Evolutionary conservation across 2,113 vertebrate species (phyloP), one percentile per base, ranked within the genome.

Genomic region (Prionailurus viverrinus): DNA sequence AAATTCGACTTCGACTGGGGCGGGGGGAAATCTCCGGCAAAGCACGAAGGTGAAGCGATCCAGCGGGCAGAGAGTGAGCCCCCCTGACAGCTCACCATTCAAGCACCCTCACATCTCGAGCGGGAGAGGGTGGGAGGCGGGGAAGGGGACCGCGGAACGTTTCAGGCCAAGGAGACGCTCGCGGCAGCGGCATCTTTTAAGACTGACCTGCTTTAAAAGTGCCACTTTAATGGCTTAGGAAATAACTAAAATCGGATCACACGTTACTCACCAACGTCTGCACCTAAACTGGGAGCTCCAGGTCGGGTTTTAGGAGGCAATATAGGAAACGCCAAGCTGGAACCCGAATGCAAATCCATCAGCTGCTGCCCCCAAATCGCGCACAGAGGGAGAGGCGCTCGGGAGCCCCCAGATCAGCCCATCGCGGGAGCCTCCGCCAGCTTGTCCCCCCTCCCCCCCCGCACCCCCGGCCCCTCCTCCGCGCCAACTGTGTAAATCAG

Each of bases 381-480:
- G 58, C 95, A 48, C 71, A 58, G 48, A 94, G 88, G 87, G 65
- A 96, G 95, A 82, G 89, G 95, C 97, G 90, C 97, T 91, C 90
- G 55, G 93, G 92, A 96, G 93, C 98, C 97, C 96, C 97, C 96
- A 83, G 96, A 96, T 97, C 96, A 97, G 97, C 96, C 97, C 97
- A 96, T 83, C 84, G 78, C 89, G 41, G 13, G 89, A 91, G 96
- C 88, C 94, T 87, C 95, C 45, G 94, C 96, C 97, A 92, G 97
- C 97, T 71, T 27, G 95, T 51, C 23, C 39, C 39, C 73, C 73
- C 39, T 4, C 71, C 71, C 71, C 87, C 96, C 95, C 92, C 90
- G 71, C 97, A 82, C 95, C 93, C 93, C 94, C 82, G 78, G 95
- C 97, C 95, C 96, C 97, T 96, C 97, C 98, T 97, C 97, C 97